Base-by-base conservation (phyloP, 2,113 vertebrate genomes). In the Ammospiza nelsoni region DNA sequence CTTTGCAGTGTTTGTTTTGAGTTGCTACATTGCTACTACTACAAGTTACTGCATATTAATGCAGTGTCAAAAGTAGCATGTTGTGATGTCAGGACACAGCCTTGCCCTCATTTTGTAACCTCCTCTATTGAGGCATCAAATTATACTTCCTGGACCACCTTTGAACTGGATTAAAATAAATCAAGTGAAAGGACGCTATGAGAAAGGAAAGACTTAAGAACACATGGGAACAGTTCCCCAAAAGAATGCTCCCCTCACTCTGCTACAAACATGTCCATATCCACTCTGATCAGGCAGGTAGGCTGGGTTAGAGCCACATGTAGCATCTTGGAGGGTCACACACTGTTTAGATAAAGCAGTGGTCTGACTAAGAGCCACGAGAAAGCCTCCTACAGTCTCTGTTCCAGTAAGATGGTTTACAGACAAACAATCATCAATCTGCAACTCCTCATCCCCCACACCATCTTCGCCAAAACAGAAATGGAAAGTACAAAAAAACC, bases 371-470 rank as follows among this genome's bases (percentile, higher is more conserved):
- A 92, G 80, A 89, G 71, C 69, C 80, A 84, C 15, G 46, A 91
- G 66, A 91, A 94, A 94, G 57, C 77, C 77, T 95, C 92, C 92
- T 52, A 87, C 91, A 68, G 69, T 39, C 87, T 92, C 89, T 16
- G 6, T 84, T 95, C 54, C 91, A 91, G 29, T 72, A 78, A 84
- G 66, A 76, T 5, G 31, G 92, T 87, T 96, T 87, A 94, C 76
- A 95, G 94, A 94, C 91, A 96, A 93, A 83, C 95, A 92, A 73
- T 77, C 55, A 82, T 54, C 89, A 80, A 37, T 62, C 82, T 89
- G 82, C 59, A 87, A 27, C 41, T 90, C 67, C 72, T 80, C 46
- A 0, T 83, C 91, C 71, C 74, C 94, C 93, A 94, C 89, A 88
- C 43, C 51, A 74, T 55, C 82, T 69, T 80, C 0, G 0, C 67